Percentiles rank a stretch among this genome's conserved stretches.
Evolutionary conservation across 1,140 invertebrate genomes (phyloP).

Genomic region (Pseudomyrmex dendroicus): DNA sequence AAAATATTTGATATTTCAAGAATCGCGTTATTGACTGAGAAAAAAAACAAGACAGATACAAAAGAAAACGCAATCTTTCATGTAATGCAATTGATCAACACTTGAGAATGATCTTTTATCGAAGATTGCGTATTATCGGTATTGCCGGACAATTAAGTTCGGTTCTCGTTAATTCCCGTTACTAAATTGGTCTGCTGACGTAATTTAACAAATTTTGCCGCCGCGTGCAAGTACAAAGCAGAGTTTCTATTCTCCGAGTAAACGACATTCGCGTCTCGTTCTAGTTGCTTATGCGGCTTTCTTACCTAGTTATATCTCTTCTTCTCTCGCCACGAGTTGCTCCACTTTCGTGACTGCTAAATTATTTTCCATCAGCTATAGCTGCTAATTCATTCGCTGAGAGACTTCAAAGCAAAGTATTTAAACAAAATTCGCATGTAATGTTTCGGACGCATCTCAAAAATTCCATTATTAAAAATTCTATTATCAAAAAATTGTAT

Average conservation of each 20-base stretch:
- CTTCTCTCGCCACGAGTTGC: neutral
- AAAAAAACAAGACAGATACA: neutral
- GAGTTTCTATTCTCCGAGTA: conserved; percentile 33
- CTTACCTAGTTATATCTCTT: conserved; percentile 17
- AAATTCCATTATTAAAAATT: neutral
- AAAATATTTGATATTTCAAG: neutral
- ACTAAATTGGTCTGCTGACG: conserved; percentile 36
- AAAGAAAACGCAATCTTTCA: neutral
- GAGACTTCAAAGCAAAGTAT: neutral
- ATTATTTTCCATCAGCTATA: neutral
- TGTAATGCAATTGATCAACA: neutral
- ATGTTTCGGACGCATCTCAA: neutral
- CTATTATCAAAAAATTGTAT: no score
- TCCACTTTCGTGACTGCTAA: conserved; percentile 28
- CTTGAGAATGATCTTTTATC: conserved; percentile 8
- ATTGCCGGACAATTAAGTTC: conserved; percentile 13
- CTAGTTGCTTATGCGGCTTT: conserved; percentile 35
- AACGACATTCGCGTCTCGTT: conserved; percentile 22
- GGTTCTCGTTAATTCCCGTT: conserved; percentile 56
- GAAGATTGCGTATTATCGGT: conserved; percentile 4
- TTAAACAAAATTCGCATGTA: neutral
- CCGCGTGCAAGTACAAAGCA: conserved; percentile 37
- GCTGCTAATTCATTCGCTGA: conserved; percentile 11
- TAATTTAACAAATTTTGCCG: conserved; percentile 45
- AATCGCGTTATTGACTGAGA: neutral